Evolutionary conservation across 23 tunicate genomes (phyloP), one percentile per base, ranked within the genome.

Genomic region (Styela clava): DNA sequence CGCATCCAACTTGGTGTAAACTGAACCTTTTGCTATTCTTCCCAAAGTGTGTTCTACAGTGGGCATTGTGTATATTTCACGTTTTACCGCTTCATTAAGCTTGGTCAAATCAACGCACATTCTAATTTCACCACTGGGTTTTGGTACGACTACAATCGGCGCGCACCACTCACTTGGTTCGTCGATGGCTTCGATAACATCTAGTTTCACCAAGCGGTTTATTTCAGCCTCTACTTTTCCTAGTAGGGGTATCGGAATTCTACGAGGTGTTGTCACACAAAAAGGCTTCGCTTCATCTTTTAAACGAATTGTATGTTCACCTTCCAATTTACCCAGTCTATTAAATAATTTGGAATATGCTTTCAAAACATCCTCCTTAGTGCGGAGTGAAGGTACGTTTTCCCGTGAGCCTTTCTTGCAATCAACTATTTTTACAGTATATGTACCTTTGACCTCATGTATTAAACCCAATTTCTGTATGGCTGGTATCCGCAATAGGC

Each of bases 101-200:
- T 74, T 62, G 5, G 87, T 74, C 12, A n/a, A n/a, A n/a, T n/a
- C n/a, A n/a, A 85, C 84, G 51, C 88, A 85, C 24, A 85, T 68
- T 44, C 84, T 34, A 22, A 85, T 84, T 27, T 68, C 69, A 3
- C 83, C 88, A 52, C 68, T 79, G 35, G 52, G 25, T 34, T 86
- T 86, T 23, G 79, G 84, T 22, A 70, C 85, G 1, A 86, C 89
- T 24, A 86, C 85, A 77, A 79, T 70, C 34, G 89, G 89, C n/a
- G n/a, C n/a, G n/a, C n/a, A n/a, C n/a, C n/a, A n/a, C n/a, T n/a
- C n/a, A n/a, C n/a, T n/a, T n/a, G n/a, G 31, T 85, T 64, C 19
- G 84, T 44, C 44, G 2, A 77, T 64, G 26, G 24, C 26, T 16
- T 74, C 67, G 30, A 85, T 85, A 34, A 85, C 88, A 22, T 82